Percentiles rank a stretch among this genome's conserved stretches.
phyloP scores from a whole-genome alignment of 2,113 vertebrate genomes.

The Pteropus alecto region DNA sequence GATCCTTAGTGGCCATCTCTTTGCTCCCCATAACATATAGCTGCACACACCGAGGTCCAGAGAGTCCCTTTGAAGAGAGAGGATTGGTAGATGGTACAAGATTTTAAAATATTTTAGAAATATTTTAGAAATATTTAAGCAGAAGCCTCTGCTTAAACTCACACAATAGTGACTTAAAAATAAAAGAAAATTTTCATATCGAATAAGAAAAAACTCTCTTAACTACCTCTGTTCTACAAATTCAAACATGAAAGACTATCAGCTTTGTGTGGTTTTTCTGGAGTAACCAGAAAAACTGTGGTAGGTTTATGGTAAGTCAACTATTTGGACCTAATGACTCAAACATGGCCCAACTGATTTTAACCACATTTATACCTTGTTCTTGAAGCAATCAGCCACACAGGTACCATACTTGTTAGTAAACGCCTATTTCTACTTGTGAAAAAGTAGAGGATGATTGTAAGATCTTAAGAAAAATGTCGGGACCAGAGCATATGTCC shows the following conservation, averaged over 20 bases:
- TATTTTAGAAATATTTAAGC: too few relatives aligned
- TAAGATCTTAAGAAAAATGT: neutral
- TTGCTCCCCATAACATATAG: neutral
- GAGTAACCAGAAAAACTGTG: neutral
- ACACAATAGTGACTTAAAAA: neutral
- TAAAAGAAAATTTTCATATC: neutral
- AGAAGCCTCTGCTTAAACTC: neutral
- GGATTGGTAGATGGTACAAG: neutral
- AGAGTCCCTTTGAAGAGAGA: neutral
- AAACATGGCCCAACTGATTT: neutral
- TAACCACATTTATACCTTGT: neutral
- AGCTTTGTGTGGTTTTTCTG: neutral
- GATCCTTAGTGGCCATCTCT: neutral
- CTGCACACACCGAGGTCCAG: neutral
- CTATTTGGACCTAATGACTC: neutral
- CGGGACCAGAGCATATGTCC: neutral
- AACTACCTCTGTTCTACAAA: neutral
- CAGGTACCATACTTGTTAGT: neutral
- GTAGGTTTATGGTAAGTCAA: neutral
- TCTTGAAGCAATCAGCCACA: neutral
- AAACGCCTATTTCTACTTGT: neutral
- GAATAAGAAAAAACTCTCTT: neutral
- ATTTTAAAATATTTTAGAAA: neutral
- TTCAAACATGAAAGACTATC: neutral
- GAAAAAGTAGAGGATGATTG: neutral